These are phyloP conservation scores for Caenorhabditis uteleia DNA, from an alignment of 2,888 invertebrate species.

Conservation along the genomic window DNA sequence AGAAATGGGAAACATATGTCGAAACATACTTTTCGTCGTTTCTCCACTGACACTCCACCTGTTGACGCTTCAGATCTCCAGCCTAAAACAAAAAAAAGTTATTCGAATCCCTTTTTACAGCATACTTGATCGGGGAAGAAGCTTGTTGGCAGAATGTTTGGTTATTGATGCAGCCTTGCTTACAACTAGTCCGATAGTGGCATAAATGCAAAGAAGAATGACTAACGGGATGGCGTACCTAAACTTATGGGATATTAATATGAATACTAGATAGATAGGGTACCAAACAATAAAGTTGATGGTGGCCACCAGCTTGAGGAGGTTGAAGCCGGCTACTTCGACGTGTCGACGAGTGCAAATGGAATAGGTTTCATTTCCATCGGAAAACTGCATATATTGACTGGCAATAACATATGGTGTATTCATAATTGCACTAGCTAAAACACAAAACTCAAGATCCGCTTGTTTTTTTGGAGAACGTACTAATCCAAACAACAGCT, in stretches of 20 bases:
- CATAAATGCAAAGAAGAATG: conserved; percentile 70
- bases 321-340: conserved; percentile 52
- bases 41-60: conserved; percentile 47
- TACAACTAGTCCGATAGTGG: conserved; percentile 69
- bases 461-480: not conserved
- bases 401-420: conserved; percentile 64
- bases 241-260: conserved; percentile 15
- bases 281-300: conserved; percentile 65
- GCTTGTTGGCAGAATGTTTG: conserved; percentile 45
- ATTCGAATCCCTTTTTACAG: conserved; percentile 2
- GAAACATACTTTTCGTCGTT: conserved; percentile 42
- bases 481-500: conserved; percentile 58
- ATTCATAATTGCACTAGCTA: conserved; percentile 56
- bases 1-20: conserved; percentile 24
- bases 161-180: conserved; percentile 47
- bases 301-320: conserved; percentile 61
- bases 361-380: conserved; percentile 49
- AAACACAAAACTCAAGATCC: conserved; percentile 8
- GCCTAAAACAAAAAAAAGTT: conserved; percentile 13
- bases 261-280: no score
- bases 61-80: conserved; percentile 48
- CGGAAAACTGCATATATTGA: conserved; percentile 56
- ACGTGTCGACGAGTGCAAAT: conserved; percentile 58
- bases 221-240: conserved; percentile 70
- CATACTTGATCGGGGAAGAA: conserved; percentile 37